Percentiles rank a stretch among this genome's conserved stretches.
These are phyloP conservation scores for Hypolimnas misippus DNA, from an alignment of 2,888 invertebrate species.

Conservation along the genomic window DNA sequence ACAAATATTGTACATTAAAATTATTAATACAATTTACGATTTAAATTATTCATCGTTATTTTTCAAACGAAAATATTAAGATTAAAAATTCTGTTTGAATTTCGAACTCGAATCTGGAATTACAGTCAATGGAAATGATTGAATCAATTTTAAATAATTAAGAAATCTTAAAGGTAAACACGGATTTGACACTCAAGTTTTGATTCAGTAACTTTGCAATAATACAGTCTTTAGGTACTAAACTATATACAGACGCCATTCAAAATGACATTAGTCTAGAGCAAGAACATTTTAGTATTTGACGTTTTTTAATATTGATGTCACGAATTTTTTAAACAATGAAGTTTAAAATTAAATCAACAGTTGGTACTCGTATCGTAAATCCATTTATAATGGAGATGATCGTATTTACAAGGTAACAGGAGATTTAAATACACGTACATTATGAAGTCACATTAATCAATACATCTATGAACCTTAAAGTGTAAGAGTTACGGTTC, in stretches of 20 bases:
- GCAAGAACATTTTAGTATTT: constrained; percentile 28
- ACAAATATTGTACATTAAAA: no score
- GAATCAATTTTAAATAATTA: constrained; percentile 7
- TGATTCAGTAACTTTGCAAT: constrained; percentile 42
- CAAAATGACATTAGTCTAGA: constrained; percentile 62
- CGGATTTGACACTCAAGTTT: constrained; percentile 41
- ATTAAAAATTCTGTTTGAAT: background rate
- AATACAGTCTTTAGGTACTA: constrained; percentile 82
- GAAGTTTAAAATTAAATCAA: constrained; percentile 20
- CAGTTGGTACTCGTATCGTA: constrained; percentile 20
- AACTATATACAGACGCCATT: constrained; percentile 74
- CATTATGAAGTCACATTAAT: constrained; percentile 31
- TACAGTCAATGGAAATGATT: background rate
- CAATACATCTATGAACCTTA: constrained; percentile 51
- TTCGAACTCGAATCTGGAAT: background rate
- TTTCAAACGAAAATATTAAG: background rate
- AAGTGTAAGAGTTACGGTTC: constrained; percentile 56
- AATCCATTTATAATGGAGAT: constrained; percentile 55
- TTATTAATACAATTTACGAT: constrained; percentile 4
- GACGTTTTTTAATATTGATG: constrained; percentile 13
- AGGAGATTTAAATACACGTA: constrained; percentile 37
- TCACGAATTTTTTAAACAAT: constrained; percentile 5
- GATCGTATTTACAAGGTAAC: constrained; percentile 46
- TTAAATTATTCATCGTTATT: background rate
- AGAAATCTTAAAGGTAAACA: constrained; percentile 30